These are phyloP conservation scores for Drosophila pegasa DNA, from an alignment of 2,888 invertebrate species.

Conservation along the genomic window DNA sequence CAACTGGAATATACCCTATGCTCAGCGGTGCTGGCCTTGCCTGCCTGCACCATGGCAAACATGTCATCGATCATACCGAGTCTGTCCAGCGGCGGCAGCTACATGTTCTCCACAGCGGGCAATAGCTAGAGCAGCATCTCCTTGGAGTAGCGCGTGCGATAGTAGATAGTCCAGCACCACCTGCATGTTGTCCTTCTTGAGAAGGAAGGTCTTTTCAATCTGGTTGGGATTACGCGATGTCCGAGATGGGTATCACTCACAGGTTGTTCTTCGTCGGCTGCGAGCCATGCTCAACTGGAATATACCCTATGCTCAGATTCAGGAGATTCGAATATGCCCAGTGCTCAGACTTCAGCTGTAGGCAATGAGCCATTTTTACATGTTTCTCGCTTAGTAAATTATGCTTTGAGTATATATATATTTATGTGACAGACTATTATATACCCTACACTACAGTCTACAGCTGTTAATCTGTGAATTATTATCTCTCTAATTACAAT, in stretches of 20 bases:
- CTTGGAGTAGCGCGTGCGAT: constrained; percentile 93
- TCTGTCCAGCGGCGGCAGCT: constrained; percentile 94
- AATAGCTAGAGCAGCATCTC: constrained; percentile 91
- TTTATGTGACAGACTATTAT: not conserved
- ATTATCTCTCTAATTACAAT: not conserved
- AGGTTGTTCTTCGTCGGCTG: constrained; percentile 87
- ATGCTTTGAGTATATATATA: not conserved
- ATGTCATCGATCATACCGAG: constrained; percentile 96
- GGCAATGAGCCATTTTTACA: not conserved
- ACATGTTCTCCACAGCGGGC: constrained; percentile 91
- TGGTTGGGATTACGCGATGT: constrained; percentile 90
- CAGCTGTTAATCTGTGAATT: not conserved
- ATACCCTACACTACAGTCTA: not conserved
- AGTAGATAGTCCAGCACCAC: constrained; percentile 91
- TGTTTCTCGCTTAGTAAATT: not conserved
- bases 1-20: no score
- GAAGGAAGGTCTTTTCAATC: constrained; percentile 87
- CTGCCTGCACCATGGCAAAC: constrained; percentile 96
- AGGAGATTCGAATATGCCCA: no score
- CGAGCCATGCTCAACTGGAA: no score
- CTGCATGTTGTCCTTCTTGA: constrained; percentile 88
- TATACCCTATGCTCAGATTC: not conserved
- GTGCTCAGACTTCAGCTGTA: no score
- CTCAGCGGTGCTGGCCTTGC: constrained; percentile 90
- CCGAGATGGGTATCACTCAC: constrained; percentile 96